Conservation (phyloP, 2,797 vertebrate genomes). For the Heteromormyrus szaboi region DNA sequence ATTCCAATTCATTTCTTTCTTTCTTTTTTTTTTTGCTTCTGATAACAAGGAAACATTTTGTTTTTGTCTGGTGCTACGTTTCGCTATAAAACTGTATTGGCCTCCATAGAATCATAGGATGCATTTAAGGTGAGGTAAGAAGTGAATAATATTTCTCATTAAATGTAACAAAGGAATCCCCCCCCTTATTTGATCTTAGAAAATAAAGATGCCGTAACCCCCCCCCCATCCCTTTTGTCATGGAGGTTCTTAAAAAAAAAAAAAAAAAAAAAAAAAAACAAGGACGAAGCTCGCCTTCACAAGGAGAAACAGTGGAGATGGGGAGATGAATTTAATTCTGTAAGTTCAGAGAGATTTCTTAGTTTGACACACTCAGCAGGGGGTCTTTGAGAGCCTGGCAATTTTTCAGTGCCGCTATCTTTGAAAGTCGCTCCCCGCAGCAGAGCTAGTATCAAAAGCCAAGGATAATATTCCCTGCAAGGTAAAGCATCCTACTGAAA, state of each 20-base stretch:
- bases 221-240: slow-evolving; percentile 72
- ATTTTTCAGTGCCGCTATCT: slow-evolving; percentile 79
- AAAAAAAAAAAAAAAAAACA: slow-evolving; percentile 55
- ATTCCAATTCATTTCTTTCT: neutral
- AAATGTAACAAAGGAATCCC: slow-evolving; percentile 64
- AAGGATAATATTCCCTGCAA: slow-evolving; percentile 85
- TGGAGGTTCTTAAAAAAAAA: slow-evolving; percentile 59
- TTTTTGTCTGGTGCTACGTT: neutral
- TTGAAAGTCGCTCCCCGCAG: slow-evolving; percentile 92
- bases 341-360: slow-evolving; percentile 90
- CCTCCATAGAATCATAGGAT: neutral
- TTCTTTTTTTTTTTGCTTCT: neutral
- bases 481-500: slow-evolving; percentile 76
- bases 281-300: slow-evolving; percentile 76
- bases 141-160: slow-evolving; percentile 54
- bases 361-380: slow-evolving; percentile 84
- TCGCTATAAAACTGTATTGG: neutral
- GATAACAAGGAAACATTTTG: neutral
- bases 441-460: slow-evolving; percentile 89
- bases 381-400: slow-evolving; percentile 85
- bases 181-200: slow-evolving; percentile 67
- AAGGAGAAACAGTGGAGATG: slow-evolving; percentile 77
- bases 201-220: slow-evolving; percentile 62
- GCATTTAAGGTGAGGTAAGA: slow-evolving; percentile 5
- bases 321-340: slow-evolving; percentile 85